Percentiles rank a stretch among this genome's conserved stretches.
phyloP scores from a whole-genome alignment of 1,140 invertebrate genomes.

The Drosophila mauritiana region DNA sequence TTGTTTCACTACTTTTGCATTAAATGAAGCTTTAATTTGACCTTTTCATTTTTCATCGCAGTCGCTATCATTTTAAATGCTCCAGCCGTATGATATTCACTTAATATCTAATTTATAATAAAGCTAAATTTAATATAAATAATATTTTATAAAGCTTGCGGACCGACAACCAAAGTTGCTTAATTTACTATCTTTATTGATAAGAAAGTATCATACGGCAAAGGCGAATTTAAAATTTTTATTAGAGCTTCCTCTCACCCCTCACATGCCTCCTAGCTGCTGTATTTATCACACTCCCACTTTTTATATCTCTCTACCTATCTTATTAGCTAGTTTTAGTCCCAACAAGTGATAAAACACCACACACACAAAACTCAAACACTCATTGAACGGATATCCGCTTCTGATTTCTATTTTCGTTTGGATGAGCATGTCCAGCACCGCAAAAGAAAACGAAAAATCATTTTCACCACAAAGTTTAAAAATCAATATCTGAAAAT shows the following conservation, averaged over 20 bases:
- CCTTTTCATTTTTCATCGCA: constrained; percentile 16
- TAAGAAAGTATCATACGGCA: constrained; percentile 6
- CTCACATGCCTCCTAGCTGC: constrained; percentile 36
- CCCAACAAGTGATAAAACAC: constrained; percentile 25
- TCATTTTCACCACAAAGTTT: constrained; percentile 18
- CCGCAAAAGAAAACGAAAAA: constrained; percentile 21
- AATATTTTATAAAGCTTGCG: too few relatives aligned
- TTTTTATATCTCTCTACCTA: constrained; percentile 13
- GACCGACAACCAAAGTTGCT: neutral
- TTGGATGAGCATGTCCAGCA: constrained; percentile 51
- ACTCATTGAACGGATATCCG: constrained; percentile 38
- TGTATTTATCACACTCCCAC: constrained; percentile 7
- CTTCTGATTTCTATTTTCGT: constrained; percentile 21
- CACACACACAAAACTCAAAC: constrained; percentile 17
- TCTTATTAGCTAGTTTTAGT: constrained; percentile 22
- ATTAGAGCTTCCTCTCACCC: constrained; percentile 22
- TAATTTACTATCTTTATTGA: constrained; percentile 11
- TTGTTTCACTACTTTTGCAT: constrained; percentile 48
- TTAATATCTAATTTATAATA: neutral
- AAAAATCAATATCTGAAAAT: constrained; percentile 22
- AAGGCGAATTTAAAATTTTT: constrained; percentile 1
- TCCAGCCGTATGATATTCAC: constrained; percentile 24
- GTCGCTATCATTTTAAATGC: constrained; percentile 33
- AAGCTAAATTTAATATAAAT: neutral
- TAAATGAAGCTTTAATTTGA: constrained; percentile 58